Evolutionary conservation across 1,140 invertebrate genomes (phyloP).

Genomic region (Diorhabda elongata): DNA sequence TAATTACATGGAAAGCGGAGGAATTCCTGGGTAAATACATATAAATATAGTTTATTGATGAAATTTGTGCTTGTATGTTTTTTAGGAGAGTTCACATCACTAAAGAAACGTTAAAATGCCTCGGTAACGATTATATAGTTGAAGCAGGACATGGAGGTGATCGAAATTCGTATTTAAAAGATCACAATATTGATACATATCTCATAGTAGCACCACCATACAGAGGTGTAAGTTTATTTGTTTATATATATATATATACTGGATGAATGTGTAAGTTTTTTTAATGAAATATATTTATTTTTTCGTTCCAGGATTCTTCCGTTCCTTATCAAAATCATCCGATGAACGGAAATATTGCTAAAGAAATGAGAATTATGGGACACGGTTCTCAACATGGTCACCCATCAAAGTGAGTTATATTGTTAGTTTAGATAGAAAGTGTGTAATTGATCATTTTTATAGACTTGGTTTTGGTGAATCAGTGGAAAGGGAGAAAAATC

Average conservation of each 20-base stretch:
- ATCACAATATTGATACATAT: slow-evolving; percentile 90
- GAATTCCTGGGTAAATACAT: slow-evolving; percentile 75
- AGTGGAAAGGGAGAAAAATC: slow-evolving; percentile 62
- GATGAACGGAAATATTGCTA: slow-evolving; percentile 75
- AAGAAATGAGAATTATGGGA: slow-evolving; percentile 84
- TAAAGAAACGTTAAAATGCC: slow-evolving; percentile 78
- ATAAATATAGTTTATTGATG: not conserved
- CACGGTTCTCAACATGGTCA: slow-evolving; percentile 68
- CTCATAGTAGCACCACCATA: slow-evolving; percentile 77
- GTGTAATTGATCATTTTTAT: slow-evolving; percentile 4
- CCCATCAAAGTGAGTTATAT: slow-evolving; percentile 59
- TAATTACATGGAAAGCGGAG: slow-evolving; percentile 95
- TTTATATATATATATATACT: slow-evolving; percentile 1
- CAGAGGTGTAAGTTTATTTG: slow-evolving; percentile 55
- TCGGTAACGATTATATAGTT: slow-evolving; percentile 84
- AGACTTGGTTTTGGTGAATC: slow-evolving; percentile 65
- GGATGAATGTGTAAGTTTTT: slow-evolving; percentile 53
- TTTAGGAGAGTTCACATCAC: slow-evolving; percentile 90
- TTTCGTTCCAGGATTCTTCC: slow-evolving; percentile 31
- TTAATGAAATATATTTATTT: slow-evolving; percentile 1
- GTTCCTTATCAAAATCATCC: slow-evolving; percentile 55
- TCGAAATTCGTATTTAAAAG: slow-evolving; percentile 80
- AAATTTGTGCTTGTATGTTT: slow-evolving; percentile 21
- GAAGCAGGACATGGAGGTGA: slow-evolving; percentile 82
- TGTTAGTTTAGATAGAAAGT: not conserved